phyloP scores from a whole-genome alignment of 2,113 vertebrate species.

The Fulmarus glacialis region DNA sequence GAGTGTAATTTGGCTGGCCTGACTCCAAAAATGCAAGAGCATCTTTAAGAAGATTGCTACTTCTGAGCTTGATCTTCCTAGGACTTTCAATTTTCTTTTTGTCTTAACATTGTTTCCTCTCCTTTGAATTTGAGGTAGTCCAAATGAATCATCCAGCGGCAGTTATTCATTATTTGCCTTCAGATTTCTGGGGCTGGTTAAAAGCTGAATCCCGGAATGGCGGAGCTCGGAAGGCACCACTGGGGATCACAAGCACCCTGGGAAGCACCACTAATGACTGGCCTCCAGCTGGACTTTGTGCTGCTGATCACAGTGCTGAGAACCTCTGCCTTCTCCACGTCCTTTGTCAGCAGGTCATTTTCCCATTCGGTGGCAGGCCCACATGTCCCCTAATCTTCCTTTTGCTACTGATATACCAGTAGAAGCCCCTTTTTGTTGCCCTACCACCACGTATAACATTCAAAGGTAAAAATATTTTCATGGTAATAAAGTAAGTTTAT shows the following conservation, averaged over 20 bases:
- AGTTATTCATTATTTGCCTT: neutral
- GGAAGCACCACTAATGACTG: neutral
- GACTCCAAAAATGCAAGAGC: neutral
- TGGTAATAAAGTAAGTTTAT: neutral
- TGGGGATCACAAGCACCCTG: neutral
- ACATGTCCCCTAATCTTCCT: neutral
- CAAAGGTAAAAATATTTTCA: neutral
- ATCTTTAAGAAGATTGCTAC: neutral
- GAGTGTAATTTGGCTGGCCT: neutral
- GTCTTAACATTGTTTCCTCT: neutral
- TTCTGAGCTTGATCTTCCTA: neutral
- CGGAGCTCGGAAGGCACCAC: neutral
- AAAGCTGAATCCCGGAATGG: neutral
- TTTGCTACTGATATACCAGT: neutral
- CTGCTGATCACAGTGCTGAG: neutral
- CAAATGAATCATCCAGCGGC: neutral
- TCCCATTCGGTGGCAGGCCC: neutral
- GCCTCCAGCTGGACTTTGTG: neutral
- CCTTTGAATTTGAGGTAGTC: neutral
- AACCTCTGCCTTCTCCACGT: neutral
- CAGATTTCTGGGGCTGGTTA: neutral
- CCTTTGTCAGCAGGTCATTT: neutral
- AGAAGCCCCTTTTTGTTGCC: neutral
- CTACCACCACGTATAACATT: neutral
- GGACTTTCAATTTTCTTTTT: neutral